Evolutionary conservation across 2,113 vertebrate species (phyloP), one percentile per base, ranked within the genome.

Genomic region (Ramphastos sulfuratus): DNA sequence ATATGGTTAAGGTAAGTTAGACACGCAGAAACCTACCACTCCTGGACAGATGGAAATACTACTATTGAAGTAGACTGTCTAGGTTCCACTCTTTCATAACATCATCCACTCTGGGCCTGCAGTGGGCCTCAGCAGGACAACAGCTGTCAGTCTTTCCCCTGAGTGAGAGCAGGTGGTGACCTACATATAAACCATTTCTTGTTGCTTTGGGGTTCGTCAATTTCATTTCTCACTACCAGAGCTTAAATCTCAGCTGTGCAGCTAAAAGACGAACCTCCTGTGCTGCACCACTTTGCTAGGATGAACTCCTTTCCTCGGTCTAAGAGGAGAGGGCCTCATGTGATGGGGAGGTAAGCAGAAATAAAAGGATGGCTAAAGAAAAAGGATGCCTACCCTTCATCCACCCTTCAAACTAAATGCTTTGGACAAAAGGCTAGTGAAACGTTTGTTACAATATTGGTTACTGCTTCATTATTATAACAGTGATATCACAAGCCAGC

Each of bases 91-190:
- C 54, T 71, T 84, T 56, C 30, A 19, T 15, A 77, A 27, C 31
- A 58, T 58, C 35, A 65, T 33, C 52, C 37, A 48, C 37, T 64
- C 69, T 16, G 31, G 72, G 88, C 17, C 1, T 15, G 23, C 61
- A 44, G 24, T n/a, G 46, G 35, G 55, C 31, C 42, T 15, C 1
- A 6, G 72, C 37, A 82, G 58, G 65, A 55, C 35, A 74, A 1
- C 83, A 90, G 89, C 59, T 93, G 94, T 55, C 91, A 58, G 31
- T 3, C 50, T 63, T 46, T 79, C 82, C 84, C 89, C 55, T 27
- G 90, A 50, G 77, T 10, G 50, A 83, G 63, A 84, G 84, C 89
- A 92, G 86, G 90, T 75, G 92, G n/a, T 95, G 88, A 88, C 86
- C 83, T 81, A 90, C 39, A 79, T 69, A 42, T 30, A 63, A 89